A percentile compares a stretch with the other conserved stretches of the same genome.
Evolutionary conservation across 2,888 invertebrate species (phyloP).

Genomic region (Listrodromus nycthemerus): DNA sequence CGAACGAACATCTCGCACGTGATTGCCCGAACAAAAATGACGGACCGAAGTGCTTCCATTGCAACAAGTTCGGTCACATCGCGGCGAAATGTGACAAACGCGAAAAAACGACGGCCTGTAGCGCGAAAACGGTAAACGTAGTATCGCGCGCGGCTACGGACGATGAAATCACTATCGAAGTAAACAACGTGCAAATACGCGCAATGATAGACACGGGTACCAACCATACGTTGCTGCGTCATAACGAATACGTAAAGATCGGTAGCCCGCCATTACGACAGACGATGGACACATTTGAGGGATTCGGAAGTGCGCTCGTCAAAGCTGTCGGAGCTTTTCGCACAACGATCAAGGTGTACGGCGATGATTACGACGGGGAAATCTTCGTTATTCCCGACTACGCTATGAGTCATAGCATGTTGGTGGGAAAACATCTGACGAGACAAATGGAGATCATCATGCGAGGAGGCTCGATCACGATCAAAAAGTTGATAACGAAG

Average conservation of each 20-base stretch:
- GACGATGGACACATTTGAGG: constrained; percentile 8
- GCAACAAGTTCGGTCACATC: constrained; percentile 60
- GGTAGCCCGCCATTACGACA: constrained; percentile 29
- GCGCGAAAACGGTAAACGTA: background rate
- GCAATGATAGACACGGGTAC: constrained; percentile 64
- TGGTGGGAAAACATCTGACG: constrained; percentile 10
- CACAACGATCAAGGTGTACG: constrained; percentile 1
- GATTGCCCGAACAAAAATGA: constrained; percentile 45
- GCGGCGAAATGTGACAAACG: constrained; percentile 52
- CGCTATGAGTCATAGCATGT: constrained; percentile 19
- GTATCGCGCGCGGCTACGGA: constrained; percentile 15
- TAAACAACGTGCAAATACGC: constrained; percentile 27
- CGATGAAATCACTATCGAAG: constrained; percentile 36
- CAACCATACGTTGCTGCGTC: constrained; percentile 41
- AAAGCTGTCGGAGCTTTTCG: constrained; percentile 31
- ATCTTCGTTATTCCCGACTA: constrained; percentile 18
- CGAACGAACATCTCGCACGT: constrained; percentile 38
- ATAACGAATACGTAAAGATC: constrained; percentile 48
- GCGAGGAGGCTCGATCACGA: constrained; percentile 10
- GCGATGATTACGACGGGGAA: background rate
- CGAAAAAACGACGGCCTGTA: background rate
- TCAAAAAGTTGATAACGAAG: constrained; percentile 35
- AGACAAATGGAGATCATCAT: constrained; percentile 16
- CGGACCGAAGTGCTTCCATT: constrained; percentile 59
- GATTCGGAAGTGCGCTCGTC: constrained; percentile 18